Conservation (phyloP, 2,888 invertebrate species). For the Alloscopus bannaensis region DNA sequence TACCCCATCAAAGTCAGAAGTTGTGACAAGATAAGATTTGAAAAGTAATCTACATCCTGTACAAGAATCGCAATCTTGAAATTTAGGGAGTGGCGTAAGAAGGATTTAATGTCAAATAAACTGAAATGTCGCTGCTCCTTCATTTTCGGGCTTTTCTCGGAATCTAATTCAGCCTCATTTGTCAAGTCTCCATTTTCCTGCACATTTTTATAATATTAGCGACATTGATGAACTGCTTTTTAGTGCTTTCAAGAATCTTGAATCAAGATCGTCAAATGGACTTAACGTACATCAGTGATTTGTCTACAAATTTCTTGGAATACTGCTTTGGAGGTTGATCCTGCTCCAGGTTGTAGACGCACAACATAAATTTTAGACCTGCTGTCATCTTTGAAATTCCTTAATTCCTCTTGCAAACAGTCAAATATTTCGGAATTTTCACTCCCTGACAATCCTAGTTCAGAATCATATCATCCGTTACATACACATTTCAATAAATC, state of each 20-base stretch:
- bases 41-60: conserved; percentile 69
- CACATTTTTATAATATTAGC: not conserved
- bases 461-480: not conserved
- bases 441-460: conserved; percentile 52
- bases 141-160: not conserved
- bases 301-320: conserved; percentile 51
- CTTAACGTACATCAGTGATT: conserved; percentile 29
- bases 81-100: conserved; percentile 1
- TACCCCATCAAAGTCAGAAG: conserved; percentile 65
- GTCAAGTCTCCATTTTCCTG: conserved; percentile 5
- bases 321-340: conserved; percentile 45
- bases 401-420: conserved; percentile 33
- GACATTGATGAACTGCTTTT: not conserved
- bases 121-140: conserved; percentile 32
- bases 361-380: conserved; percentile 25
- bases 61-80: conserved; percentile 61
- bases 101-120: conserved; percentile 43
- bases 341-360: conserved; percentile 34
- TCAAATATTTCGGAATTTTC: conserved; percentile 64
- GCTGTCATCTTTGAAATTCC: too few species aligned
- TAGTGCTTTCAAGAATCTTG: not conserved
- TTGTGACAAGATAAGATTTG: conserved; percentile 58
- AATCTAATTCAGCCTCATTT: not conserved
- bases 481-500: not conserved
- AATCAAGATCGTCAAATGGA: not conserved